Percentiles rank a stretch among this genome's conserved stretches.
These are phyloP conservation scores for Brachypalpus laphriformis DNA, from an alignment of 2,888 invertebrate genomes.

Conservation along the genomic window DNA sequence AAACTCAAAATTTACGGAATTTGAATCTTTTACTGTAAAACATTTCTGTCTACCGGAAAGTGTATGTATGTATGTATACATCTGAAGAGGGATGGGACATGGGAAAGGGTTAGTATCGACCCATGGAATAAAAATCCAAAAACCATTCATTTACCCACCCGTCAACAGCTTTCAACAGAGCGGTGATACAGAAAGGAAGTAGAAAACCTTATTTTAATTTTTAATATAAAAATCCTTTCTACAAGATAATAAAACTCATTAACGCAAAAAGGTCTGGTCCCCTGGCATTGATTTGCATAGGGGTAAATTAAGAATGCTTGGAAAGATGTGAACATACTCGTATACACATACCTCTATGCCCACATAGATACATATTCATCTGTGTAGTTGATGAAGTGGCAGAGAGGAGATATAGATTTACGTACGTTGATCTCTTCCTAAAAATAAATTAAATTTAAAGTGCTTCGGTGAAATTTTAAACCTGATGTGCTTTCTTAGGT, in stretches of 20 bases:
- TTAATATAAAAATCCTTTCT: constrained; percentile 74
- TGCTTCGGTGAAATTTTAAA: constrained; percentile 62
- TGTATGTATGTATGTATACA: too few species aligned
- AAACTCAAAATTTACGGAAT: constrained; percentile 57
- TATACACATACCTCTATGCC: neutral
- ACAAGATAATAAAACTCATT: constrained; percentile 75
- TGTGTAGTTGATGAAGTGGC: constrained; percentile 30
- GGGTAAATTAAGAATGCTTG: constrained; percentile 73
- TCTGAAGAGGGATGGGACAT: neutral
- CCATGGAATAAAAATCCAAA: constrained; percentile 38
- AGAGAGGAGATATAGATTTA: constrained; percentile 41
- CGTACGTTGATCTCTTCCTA: constrained; percentile 47
- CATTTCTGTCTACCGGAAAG: constrained; percentile 17
- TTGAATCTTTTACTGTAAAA: constrained; percentile 13
- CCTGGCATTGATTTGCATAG: constrained; percentile 74
- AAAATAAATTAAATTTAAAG: constrained; percentile 72
- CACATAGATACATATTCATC: constrained; percentile 4
- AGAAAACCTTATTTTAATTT: constrained; percentile 74
- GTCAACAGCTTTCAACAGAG: constrained; percentile 47
- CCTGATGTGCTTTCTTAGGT: constrained; percentile 25
- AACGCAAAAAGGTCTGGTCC: constrained; percentile 74
- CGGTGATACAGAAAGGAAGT: constrained; percentile 4
- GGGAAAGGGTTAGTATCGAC: constrained; percentile 58
- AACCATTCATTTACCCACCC: constrained; percentile 60
- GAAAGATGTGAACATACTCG: constrained; percentile 54